Percentiles rank a stretch among this genome's conserved stretches.
phyloP scores from a whole-genome alignment of 2,888 invertebrate species.

The Eupithecia pulchellata region DNA sequence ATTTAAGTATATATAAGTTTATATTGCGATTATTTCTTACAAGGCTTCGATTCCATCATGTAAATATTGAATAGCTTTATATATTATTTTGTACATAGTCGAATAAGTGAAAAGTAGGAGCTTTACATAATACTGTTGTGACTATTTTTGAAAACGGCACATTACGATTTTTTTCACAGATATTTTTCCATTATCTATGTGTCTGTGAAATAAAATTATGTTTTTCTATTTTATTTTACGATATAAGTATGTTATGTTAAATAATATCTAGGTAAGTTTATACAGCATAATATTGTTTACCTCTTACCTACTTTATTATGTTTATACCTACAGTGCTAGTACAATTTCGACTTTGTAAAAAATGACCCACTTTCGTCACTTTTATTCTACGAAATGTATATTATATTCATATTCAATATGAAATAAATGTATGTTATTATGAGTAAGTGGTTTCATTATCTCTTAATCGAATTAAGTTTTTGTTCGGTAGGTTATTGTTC shows the following conservation, averaged over 20 bases:
- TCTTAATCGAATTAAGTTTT: conserved; percentile 63
- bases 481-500: conserved; percentile 60
- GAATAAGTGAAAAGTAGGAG: conserved; percentile 44
- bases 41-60: conserved; percentile 47
- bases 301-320: conserved; percentile 52
- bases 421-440: conserved; percentile 73
- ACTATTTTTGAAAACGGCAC: conserved; percentile 56
- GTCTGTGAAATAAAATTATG: conserved; percentile 12
- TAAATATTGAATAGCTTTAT: conserved; percentile 45
- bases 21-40: conserved; percentile 20
- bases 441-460: conserved; percentile 52
- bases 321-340: conserved; percentile 57
- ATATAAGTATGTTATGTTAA: conserved; percentile 21
- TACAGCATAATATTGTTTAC: conserved; percentile 42
- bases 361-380: conserved; percentile 61
- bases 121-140: conserved; percentile 73
- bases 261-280: conserved; percentile 29
- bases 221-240: conserved; percentile 14
- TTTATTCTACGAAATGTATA: conserved; percentile 67
- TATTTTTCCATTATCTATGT: not conserved
- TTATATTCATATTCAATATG: conserved; percentile 63
- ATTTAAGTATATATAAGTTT: conserved; percentile 13
- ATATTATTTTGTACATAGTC: conserved; percentile 46
- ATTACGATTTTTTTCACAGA: conserved; percentile 47
- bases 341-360: conserved; percentile 53